phyloP scores from a whole-genome alignment of 2,113 vertebrate genomes.

The Sigmodon hispidus region DNA sequence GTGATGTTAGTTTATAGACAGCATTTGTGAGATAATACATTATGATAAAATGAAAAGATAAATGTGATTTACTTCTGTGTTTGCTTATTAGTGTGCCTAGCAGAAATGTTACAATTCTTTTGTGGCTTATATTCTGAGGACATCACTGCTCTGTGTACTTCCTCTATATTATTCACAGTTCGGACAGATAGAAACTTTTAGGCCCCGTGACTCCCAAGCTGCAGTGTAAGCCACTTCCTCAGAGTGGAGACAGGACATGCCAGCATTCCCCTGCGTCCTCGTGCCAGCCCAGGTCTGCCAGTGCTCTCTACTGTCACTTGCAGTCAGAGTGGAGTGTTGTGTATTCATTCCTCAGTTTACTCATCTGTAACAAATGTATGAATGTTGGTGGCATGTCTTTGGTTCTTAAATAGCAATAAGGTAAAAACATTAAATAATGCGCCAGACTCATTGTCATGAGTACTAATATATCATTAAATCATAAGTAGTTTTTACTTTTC shows the following conservation, averaged over 20 bases:
- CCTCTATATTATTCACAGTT: not conserved
- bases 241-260: not conserved
- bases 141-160: not conserved
- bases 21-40: not conserved
- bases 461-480: not conserved
- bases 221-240: not conserved
- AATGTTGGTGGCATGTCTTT: not conserved
- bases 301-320: not conserved
- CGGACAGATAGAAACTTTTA: not conserved
- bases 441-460: not conserved
- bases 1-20: not conserved
- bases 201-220: not conserved
- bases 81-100: not conserved
- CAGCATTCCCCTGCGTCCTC: not conserved
- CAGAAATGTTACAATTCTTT: not conserved
- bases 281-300: not conserved
- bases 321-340: not conserved
- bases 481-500: not conserved
- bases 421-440: not conserved
- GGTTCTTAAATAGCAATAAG: not conserved
- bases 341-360: not conserved
- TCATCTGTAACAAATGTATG: not conserved
- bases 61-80: not conserved
- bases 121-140: not conserved
- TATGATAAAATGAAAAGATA: not conserved